Percentiles rank a stretch among this genome's conserved stretches.
Conservation (phyloP, 1,140 invertebrate genomes). For the Anthonomus grandis region DNA sequence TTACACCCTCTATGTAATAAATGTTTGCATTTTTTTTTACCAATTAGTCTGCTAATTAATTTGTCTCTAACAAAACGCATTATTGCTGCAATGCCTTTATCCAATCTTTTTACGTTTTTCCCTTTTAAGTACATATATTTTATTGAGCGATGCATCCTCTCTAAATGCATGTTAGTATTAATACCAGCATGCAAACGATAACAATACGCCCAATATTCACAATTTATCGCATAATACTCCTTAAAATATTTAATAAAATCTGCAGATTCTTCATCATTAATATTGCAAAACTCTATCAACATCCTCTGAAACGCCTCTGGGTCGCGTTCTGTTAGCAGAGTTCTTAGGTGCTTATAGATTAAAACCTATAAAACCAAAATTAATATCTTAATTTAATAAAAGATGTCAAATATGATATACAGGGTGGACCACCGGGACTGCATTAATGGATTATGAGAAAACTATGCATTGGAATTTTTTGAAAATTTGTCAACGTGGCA, state of each 20-base stretch:
- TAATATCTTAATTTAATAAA: neutral
- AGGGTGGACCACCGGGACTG: no score
- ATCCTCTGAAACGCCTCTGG: slow-evolving; percentile 8
- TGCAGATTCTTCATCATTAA: slow-evolving; percentile 1
- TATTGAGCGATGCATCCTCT: slow-evolving; percentile 13
- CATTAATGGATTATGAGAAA: no score
- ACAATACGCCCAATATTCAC: slow-evolving; percentile 16
- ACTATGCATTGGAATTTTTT: no score
- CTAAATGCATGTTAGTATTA: slow-evolving; percentile 24
- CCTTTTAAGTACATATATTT: slow-evolving; percentile 21
- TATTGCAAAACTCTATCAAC: slow-evolving; percentile 12
- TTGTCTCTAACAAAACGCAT: slow-evolving; percentile 21
- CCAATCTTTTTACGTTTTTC: slow-evolving; percentile 12
- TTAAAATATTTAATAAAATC: slow-evolving; percentile 18
- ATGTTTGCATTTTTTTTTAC: no score
- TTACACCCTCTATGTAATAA: no score
- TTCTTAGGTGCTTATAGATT: slow-evolving; percentile 16
- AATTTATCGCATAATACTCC: slow-evolving; percentile 9
- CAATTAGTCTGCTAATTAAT: slow-evolving; percentile 12
- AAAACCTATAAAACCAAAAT: slow-evolving; percentile 8
- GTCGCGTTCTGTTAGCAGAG: slow-evolving; percentile 15
- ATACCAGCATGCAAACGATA: slow-evolving; percentile 10
- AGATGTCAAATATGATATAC: no score
- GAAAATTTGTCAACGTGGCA: no score
- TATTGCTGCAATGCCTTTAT: slow-evolving; percentile 4